Conservation (phyloP, 2,797 vertebrate genomes). For the Eulemur coronatus region DNA sequence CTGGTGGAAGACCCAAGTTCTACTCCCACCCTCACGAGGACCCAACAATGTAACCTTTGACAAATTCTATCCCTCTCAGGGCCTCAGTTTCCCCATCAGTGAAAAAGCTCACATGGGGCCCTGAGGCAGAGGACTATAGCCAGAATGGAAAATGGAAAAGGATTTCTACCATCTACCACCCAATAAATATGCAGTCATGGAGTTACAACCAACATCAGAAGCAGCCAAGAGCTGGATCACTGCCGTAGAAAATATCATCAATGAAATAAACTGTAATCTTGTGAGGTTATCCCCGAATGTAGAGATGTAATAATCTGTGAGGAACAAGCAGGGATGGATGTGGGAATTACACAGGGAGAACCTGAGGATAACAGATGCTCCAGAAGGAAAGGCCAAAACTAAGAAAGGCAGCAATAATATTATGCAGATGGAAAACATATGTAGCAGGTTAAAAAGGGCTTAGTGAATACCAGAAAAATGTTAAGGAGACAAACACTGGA, state of each 20-base stretch:
- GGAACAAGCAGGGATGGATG: background rate
- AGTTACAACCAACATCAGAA: background rate
- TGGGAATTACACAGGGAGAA: background rate
- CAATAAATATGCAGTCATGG: background rate
- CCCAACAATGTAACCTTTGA: background rate
- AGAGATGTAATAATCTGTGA: background rate
- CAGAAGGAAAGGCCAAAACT: conserved; percentile 2
- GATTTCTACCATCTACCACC: background rate
- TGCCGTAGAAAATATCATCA: background rate
- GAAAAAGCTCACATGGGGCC: background rate
- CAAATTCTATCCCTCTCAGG: background rate
- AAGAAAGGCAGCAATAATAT: background rate
- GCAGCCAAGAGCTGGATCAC: background rate
- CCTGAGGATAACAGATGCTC: background rate
- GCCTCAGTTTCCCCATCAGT: background rate
- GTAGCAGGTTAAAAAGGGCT: conserved; percentile 15
- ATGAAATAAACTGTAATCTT: background rate
- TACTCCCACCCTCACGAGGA: background rate
- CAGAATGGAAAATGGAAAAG: background rate
- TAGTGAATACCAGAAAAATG: background rate
- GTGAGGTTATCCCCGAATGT: background rate
- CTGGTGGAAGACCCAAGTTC: background rate
- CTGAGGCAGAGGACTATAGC: background rate
- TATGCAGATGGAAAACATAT: background rate
- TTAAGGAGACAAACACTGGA: background rate